Base-by-base conservation (phyloP, 2,797 vertebrate species). In the Triplophysa bombifrons region DNA sequence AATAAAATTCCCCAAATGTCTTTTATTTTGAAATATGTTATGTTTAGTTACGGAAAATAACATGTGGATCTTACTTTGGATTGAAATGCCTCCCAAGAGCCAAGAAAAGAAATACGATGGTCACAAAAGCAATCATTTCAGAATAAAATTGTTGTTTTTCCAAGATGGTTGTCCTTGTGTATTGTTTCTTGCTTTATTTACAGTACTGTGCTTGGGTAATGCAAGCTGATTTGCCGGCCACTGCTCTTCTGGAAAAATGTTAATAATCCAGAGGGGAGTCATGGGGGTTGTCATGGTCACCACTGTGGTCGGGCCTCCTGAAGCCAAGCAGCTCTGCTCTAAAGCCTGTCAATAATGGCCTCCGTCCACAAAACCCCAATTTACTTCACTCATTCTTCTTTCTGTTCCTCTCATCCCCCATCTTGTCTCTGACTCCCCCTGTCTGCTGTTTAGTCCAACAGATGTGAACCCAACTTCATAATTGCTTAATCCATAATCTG, bases 131-230 rank as follows among this genome's bases (percentile, higher is more conserved):
- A 88, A 85, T 92, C 91, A 92, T 93, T 91, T 92, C 88, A 89
- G 87, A 93, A 93, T 92, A 92, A 94, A 88, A 90, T 88, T 85
- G 75, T 88, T 88, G 84, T 88, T 89, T 92, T 88, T 92, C 89
- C 87, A 90, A 90, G 69, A 14, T 27, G 64, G 55, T 20, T 74
- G 80, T 77, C 41, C 20, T 73, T 82, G 60, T 72, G 48, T 76
- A 13, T 67, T 20, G 5, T 67, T 19, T 61, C 48, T 78, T 64
- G 67, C 46, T 68, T 64, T 68, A 41, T 56, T 41, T 51, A 27
- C 30, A 41, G 60, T 58, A 68, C 56, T 19, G 34, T 19, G 78
- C 51, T 90, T 88, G 84, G 76, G 82, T 88, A 85, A 89, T 82
- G 79, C 65, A 80, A 85, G 68, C 71, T 25, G 67, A 69, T 83